Conservation (phyloP, 2,113 vertebrate species). For the Phylloscopus trochilus region DNA sequence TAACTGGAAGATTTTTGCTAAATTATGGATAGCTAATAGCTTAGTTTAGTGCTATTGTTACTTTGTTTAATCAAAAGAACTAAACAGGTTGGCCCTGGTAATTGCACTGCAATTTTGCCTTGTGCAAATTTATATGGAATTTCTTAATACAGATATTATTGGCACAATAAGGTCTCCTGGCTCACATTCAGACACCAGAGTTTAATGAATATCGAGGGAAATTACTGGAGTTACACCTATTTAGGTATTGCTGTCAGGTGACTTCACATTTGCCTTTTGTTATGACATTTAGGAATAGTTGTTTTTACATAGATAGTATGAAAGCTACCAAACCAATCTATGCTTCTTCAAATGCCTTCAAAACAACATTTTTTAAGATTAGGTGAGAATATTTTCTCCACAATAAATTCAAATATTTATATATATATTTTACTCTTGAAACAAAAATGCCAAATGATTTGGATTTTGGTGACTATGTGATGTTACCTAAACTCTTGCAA, state of each 20-base stretch:
- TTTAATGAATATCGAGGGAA: not conserved
- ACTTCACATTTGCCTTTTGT: not conserved
- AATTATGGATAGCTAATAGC: not conserved
- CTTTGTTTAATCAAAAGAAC: not conserved
- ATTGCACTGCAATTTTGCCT: not conserved
- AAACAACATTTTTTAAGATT: not conserved
- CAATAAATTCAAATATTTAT: not conserved
- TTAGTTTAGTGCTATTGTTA: not conserved
- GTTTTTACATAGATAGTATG: not conserved
- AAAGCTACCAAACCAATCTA: not conserved
- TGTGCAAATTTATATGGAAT: not conserved
- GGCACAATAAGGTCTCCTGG: not conserved
- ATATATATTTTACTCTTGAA: not conserved
- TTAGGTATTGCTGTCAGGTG: not conserved
- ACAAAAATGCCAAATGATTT: not conserved
- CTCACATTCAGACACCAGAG: not conserved
- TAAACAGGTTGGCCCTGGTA: not conserved
- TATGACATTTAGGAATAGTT: not conserved
- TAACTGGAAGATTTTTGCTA: rapidly evolving
- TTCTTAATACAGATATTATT: not conserved
- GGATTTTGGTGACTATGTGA: not conserved
- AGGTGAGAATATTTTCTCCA: not conserved
- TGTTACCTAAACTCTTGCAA: not conserved
- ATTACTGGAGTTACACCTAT: not conserved
- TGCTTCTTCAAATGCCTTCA: not conserved